Conservation (phyloP, 2,113 vertebrate species). For the Galemys pyrenaicus region DNA sequence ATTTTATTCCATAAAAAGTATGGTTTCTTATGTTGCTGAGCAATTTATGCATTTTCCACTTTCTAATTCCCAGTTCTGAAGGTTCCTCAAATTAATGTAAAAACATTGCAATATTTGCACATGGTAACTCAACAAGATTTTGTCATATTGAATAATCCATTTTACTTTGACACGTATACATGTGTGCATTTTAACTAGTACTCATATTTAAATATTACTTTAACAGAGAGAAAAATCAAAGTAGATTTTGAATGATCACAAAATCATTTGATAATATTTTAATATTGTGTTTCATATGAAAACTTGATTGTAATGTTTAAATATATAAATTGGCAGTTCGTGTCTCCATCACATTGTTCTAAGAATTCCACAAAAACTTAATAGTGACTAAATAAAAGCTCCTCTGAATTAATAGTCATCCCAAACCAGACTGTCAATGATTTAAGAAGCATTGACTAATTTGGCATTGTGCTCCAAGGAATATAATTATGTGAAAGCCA, state of each 20-base stretch:
- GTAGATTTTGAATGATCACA: not conserved
- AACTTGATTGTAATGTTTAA: not conserved
- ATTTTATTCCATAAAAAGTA: not conserved
- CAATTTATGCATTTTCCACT: not conserved
- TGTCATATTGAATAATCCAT: conserved; percentile 7
- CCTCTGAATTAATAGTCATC: not conserved
- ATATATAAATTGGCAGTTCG: not conserved
- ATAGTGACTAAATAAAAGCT: not conserved
- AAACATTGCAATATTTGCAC: not conserved
- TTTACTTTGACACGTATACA: not conserved
- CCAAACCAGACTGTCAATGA: not conserved
- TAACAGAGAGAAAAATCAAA: not conserved
- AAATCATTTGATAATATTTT: conserved; percentile 3
- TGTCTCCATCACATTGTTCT: not conserved
- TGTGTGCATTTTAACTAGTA: not conserved
- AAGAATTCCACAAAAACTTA: not conserved
- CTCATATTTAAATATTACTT: not conserved
- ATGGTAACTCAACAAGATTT: not conserved
- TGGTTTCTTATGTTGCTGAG: not conserved
- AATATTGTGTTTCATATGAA: not conserved
- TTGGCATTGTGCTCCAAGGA: not conserved
- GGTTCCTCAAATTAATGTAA: not conserved
- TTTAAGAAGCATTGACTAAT: not conserved
- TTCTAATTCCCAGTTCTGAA: not conserved
- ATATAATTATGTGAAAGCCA: not conserved